A percentile compares a stretch with the other conserved stretches of the same genome.
phyloP scores from a whole-genome alignment of 2,797 vertebrate species.

The Trematomus bernacchii region DNA sequence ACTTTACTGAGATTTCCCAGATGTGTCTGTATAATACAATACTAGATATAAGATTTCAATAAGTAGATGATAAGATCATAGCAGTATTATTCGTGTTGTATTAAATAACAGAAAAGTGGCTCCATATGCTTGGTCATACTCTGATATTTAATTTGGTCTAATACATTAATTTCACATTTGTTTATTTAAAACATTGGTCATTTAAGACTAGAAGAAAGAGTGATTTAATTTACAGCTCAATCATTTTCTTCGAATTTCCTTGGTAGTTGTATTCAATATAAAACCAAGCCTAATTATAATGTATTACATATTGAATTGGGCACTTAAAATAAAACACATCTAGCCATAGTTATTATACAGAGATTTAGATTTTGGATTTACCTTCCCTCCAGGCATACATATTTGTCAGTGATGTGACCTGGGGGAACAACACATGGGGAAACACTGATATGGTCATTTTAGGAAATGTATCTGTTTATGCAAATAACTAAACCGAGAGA shows the following conservation, averaged over 20 bases:
- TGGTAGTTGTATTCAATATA: neutral
- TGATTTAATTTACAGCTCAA: neutral
- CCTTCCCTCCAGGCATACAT: no score
- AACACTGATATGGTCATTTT: neutral
- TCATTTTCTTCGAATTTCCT: neutral
- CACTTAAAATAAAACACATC: no score
- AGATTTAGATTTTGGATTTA: neutral
- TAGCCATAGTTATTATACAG: neutral
- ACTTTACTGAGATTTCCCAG: neutral
- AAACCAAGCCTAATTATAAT: neutral
- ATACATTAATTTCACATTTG: neutral
- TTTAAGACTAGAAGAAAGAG: no score
- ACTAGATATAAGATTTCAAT: neutral
- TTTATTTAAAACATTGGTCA: neutral
- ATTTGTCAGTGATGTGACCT: neutral
- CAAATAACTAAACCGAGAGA: neutral
- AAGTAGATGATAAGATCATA: neutral
- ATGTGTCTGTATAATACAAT: neutral
- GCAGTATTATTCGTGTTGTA: neutral
- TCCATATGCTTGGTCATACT: slow-evolving; percentile 20
- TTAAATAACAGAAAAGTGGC: neutral
- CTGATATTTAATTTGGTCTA: neutral
- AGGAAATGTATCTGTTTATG: neutral
- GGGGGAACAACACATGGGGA: no score
- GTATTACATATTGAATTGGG: neutral